Conservation (phyloP, 1,140 invertebrate genomes). For the Saxidomus purpurata region DNA sequence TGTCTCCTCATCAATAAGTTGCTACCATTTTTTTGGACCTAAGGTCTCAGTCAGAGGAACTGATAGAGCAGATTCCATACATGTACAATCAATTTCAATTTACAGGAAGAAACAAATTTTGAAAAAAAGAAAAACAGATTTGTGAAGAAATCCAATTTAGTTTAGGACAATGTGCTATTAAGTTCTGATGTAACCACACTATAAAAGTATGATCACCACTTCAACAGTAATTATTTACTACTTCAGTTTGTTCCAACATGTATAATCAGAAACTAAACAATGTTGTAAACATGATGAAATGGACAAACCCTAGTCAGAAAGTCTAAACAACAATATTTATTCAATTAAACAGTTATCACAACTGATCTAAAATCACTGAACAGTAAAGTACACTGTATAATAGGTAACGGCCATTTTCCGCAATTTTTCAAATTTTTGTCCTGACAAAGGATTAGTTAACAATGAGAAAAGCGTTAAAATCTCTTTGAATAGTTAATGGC, state of each 20-base stretch:
- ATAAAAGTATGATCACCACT: no score
- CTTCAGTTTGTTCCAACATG: neutral
- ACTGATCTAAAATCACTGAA: conserved; percentile 36
- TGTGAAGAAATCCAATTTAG: no score
- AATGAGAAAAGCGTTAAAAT: conserved; percentile 8
- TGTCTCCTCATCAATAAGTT: no score
- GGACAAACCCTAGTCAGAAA: neutral
- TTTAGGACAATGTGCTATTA: no score
- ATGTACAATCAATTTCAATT: no score
- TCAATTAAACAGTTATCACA: conserved; percentile 59
- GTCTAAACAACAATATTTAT: conserved; percentile 32
- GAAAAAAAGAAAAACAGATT: no score
- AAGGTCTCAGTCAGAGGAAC: no score
- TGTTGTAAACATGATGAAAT: neutral
- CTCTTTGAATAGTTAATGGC: conserved; percentile 27
- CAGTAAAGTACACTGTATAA: neutral
- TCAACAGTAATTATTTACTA: no score
- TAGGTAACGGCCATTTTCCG: neutral
- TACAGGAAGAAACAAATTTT: no score
- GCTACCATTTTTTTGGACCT: no score
- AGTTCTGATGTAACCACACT: no score
- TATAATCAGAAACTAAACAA: neutral
- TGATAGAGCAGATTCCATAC: no score
- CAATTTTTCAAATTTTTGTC: conserved; percentile 8
- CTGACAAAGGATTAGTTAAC: conserved; percentile 39